These are phyloP conservation scores for Dasysyrphus albostriatus DNA, from an alignment of 2,888 invertebrate genomes.

Conservation along the genomic window DNA sequence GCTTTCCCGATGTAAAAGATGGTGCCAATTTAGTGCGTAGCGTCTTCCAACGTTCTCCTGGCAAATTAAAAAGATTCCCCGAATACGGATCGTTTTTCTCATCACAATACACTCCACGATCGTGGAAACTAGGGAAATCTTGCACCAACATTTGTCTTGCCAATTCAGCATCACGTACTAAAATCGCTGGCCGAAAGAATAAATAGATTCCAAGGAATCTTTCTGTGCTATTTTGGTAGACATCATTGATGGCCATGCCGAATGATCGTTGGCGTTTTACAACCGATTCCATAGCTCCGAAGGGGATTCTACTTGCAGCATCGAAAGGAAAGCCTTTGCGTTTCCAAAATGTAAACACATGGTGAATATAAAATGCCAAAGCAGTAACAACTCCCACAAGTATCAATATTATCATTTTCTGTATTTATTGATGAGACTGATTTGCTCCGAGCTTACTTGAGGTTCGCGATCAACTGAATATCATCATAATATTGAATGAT, in stretches of 20 bases:
- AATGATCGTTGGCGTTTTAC: conserved; percentile 86
- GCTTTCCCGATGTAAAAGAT: conserved; percentile 88
- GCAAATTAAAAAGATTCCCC: conserved; percentile 85
- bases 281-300: conserved; percentile 86
- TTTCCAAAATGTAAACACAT: conserved; percentile 81
- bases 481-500: background rate
- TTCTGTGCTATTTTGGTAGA: conserved; percentile 84
- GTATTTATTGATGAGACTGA: background rate
- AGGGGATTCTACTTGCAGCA: conserved; percentile 86
- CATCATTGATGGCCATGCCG: conserved; percentile 86
- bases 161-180: conserved; percentile 87
- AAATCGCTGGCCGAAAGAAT: conserved; percentile 86
- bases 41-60: conserved; percentile 86
- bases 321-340: conserved; percentile 81
- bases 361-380: conserved; percentile 78
- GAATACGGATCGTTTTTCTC: conserved; percentile 86
- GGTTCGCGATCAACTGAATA: conserved; percentile 4
- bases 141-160: conserved; percentile 86
- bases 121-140: conserved; percentile 88
- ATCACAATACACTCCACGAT: conserved; percentile 87
- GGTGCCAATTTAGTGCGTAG: conserved; percentile 87
- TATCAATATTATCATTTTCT: conserved; percentile 41
- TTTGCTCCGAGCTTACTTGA: background rate
- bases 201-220: conserved; percentile 87
- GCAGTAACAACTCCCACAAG: conserved; percentile 33